Evolutionary conservation across 1,140 invertebrate genomes (phyloP).

Genomic region (Arion vulgaris): DNA sequence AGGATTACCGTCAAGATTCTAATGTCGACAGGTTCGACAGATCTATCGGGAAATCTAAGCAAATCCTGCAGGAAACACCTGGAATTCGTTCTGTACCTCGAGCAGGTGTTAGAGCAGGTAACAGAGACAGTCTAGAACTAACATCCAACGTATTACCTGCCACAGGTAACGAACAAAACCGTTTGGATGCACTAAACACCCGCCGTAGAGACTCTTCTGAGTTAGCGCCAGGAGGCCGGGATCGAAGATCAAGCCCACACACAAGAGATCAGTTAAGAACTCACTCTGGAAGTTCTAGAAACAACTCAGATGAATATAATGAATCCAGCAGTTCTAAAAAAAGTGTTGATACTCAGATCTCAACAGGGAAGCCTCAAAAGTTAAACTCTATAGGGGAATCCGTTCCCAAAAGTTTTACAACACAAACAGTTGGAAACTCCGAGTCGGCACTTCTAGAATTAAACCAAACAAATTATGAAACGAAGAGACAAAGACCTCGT

Average conservation of each 20-base stretch:
- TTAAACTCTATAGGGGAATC: background rate
- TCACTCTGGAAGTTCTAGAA: background rate
- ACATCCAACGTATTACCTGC: background rate
- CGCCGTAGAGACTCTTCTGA: background rate
- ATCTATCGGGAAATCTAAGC: background rate
- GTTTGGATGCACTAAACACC: background rate
- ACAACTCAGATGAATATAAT: background rate
- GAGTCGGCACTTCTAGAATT: background rate
- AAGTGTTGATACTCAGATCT: background rate
- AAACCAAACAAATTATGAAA: background rate
- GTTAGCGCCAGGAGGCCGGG: background rate
- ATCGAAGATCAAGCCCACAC: background rate
- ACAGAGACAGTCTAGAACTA: background rate
- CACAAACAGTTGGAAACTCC: background rate
- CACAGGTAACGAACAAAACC: background rate
- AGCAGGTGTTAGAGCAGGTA: background rate
- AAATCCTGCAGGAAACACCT: too few species aligned
- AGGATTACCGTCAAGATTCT: background rate
- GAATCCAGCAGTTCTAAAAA: background rate
- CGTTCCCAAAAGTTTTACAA: background rate
- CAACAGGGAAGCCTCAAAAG: background rate
- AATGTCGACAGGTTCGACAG: background rate
- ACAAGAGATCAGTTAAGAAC: background rate
- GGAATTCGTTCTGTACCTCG: background rate
- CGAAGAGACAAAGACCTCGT: background rate